phyloP scores from a whole-genome alignment of 2,797 vertebrate genomes.

The Jordanella pulchra region DNA sequence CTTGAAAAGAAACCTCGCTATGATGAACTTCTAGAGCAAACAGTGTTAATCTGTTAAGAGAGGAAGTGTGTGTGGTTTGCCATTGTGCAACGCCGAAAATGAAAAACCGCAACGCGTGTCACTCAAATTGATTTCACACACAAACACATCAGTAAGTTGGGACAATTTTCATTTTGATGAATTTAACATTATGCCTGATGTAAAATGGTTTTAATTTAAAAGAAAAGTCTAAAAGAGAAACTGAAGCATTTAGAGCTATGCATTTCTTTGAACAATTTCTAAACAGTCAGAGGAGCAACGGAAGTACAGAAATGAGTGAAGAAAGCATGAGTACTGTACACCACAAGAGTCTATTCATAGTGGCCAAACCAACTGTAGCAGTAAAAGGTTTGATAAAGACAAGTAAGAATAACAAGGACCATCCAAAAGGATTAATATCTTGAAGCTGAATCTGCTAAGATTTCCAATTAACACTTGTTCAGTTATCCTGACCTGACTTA shows the following conservation, averaged over 20 bases:
- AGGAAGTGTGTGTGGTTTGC: conserved; percentile 48
- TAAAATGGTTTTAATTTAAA: conserved; percentile 12
- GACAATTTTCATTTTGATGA: not conserved
- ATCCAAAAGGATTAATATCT: conserved; percentile 28
- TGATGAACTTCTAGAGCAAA: conserved; percentile 4
- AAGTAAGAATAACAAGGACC: conserved; percentile 24
- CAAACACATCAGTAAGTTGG: not conserved
- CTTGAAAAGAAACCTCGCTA: conserved; percentile 11
- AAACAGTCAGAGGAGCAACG: not conserved
- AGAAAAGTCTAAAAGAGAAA: conserved; percentile 10
- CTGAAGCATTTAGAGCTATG: not conserved
- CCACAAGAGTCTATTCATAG: conserved; percentile 35
- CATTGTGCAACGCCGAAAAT: conserved; percentile 20
- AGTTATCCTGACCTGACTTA: not conserved
- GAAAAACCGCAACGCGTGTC: conserved; percentile 47
- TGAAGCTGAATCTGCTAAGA: conserved; percentile 22
- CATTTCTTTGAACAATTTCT: conserved; percentile 8
- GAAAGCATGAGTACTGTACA: conserved; percentile 5
- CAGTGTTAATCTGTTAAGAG: not conserved
- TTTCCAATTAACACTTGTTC: conserved; percentile 2
- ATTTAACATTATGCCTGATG: not conserved
- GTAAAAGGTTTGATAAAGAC: conserved; percentile 31
- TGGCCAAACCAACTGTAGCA: conserved; percentile 20
- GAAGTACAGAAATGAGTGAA: conserved; percentile 22
- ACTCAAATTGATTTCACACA: conserved; percentile 6